These are phyloP conservation scores for Brachionus plicatilis DNA, from an alignment of 1,140 invertebrate genomes.

Conservation along the genomic window DNA sequence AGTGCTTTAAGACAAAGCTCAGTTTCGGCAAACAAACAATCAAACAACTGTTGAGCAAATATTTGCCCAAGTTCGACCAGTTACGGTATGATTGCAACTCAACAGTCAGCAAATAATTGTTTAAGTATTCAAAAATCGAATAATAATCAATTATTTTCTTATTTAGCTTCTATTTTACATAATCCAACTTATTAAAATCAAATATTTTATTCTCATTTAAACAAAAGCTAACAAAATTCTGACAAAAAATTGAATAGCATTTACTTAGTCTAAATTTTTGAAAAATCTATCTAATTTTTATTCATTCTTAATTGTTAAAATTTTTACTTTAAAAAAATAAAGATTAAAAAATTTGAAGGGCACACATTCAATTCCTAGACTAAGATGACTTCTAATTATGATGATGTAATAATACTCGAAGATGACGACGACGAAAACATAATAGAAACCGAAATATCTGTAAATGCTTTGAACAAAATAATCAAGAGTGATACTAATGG, in stretches of 20 bases:
- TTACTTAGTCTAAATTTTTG: neutral
- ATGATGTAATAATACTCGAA: conserved; percentile 17
- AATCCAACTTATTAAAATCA: too few species aligned
- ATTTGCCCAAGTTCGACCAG: too few species aligned
- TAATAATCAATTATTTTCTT: neutral
- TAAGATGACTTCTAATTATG: conserved; percentile 24
- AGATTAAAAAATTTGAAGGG: neutral
- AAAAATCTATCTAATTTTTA: neutral
- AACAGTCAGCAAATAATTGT: too few species aligned
- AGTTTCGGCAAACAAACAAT: too few species aligned
- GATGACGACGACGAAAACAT: conserved; percentile 11
- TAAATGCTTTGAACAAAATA: neutral
- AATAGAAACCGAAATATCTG: neutral
- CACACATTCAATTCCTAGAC: neutral
- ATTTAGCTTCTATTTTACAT: too few species aligned
- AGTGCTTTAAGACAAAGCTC: too few species aligned
- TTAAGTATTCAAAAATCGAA: neutral
- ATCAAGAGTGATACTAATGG: neutral
- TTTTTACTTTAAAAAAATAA: neutral
- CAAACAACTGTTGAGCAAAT: too few species aligned
- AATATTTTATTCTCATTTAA: neutral
- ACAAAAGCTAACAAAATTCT: neutral
- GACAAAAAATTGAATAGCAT: neutral
- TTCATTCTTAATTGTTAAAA: neutral
- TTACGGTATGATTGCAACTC: too few species aligned